Conservation (phyloP, 2,113 vertebrate species). For the Bufo bufo region DNA sequence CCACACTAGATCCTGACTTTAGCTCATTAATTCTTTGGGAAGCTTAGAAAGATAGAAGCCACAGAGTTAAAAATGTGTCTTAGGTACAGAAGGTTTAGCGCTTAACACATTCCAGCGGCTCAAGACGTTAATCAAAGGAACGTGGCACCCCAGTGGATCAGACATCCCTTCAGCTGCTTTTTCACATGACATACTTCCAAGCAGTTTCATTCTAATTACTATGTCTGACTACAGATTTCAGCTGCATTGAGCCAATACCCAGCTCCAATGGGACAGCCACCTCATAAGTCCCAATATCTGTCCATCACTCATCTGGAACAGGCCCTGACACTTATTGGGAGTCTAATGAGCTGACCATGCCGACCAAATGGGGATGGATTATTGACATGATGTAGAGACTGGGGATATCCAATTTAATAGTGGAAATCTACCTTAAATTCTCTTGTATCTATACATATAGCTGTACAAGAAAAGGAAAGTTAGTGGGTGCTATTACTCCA, state of each 20-base stretch:
- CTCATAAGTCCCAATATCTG: background rate
- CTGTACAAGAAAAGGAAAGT: too few relatives aligned
- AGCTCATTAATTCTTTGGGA: conserved; percentile 22
- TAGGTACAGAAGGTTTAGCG: conserved; percentile 25
- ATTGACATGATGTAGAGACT: too few relatives aligned
- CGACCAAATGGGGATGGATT: background rate
- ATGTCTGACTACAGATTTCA: conserved; percentile 17
- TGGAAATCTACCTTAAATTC: too few relatives aligned
- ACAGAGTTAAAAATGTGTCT: conserved; percentile 32
- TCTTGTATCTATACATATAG: too few relatives aligned
- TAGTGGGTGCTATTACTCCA: too few relatives aligned
- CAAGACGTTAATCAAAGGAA: conserved; percentile 47
- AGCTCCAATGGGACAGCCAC: background rate
- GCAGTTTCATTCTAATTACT: conserved; percentile 38
- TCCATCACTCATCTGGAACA: background rate
- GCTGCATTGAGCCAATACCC: background rate
- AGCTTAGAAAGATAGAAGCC: conserved; percentile 18
- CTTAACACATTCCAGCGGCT: conserved; percentile 50
- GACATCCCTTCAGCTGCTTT: conserved; percentile 47
- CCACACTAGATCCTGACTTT: conserved; percentile 3
- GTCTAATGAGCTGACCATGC: background rate
- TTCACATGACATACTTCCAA: conserved; percentile 42
- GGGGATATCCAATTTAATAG: too few relatives aligned
- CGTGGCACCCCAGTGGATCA: conserved; percentile 51
- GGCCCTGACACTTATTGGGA: background rate